A percentile compares a stretch with the other conserved stretches of the same genome.
phyloP scores from a whole-genome alignment of 1,140 invertebrate genomes.

The Potamilus streckersoni region DNA sequence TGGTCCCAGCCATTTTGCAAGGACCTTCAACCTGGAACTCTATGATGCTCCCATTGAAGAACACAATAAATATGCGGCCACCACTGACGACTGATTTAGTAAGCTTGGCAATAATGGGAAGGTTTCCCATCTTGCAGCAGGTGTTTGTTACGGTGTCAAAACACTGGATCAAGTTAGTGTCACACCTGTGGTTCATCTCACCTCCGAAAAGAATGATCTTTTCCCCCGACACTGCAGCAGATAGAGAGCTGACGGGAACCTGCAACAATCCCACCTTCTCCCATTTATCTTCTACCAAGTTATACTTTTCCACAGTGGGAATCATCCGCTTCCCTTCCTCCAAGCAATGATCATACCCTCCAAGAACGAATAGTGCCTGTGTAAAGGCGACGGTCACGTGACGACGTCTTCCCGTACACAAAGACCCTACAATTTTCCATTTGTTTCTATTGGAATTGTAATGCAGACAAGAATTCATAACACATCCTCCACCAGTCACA shows the following conservation, averaged over 20 bases:
- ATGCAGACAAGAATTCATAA: constrained; percentile 48
- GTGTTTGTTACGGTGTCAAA: constrained; percentile 49
- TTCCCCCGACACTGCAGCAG: constrained; percentile 50
- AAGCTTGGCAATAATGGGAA: constrained; percentile 55
- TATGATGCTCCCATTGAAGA: constrained; percentile 56
- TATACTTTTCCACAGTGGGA: constrained; percentile 53
- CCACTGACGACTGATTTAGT: constrained; percentile 51
- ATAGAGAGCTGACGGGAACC: constrained; percentile 54
- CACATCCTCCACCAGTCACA: constrained; percentile 52
- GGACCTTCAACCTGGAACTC: constrained; percentile 36
- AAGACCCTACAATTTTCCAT: constrained; percentile 48
- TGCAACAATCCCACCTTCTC: constrained; percentile 44
- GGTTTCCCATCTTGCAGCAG: constrained; percentile 42
- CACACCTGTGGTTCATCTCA: constrained; percentile 55
- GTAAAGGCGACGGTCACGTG: constrained; percentile 56
- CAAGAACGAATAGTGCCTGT: constrained; percentile 50
- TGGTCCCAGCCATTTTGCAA: constrained; percentile 42
- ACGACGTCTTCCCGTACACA: constrained; percentile 51
- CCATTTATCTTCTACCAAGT: constrained; percentile 53
- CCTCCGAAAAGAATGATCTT: constrained; percentile 57
- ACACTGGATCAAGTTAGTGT: constrained; percentile 55
- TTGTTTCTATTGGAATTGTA: constrained; percentile 56
- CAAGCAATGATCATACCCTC: constrained; percentile 55
- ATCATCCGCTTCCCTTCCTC: constrained; percentile 49
- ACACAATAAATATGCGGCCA: constrained; percentile 50